Evolutionary conservation across 2,888 invertebrate genomes (phyloP), one percentile per base, ranked within the genome.

Genomic region (Busseola fusca): DNA sequence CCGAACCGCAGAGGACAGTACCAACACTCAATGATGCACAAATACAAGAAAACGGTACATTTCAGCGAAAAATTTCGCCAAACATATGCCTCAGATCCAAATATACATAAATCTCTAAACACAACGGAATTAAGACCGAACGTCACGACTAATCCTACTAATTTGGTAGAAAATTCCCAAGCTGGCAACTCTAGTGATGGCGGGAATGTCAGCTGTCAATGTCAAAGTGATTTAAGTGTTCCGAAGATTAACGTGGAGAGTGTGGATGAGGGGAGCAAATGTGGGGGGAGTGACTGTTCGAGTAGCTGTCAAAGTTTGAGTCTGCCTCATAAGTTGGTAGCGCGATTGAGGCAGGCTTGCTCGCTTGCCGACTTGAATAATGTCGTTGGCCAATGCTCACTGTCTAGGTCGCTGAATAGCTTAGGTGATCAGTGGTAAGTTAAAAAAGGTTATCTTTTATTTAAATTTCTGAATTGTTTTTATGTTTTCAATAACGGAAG

Each of bases 1-100:
- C 82, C 89, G 0, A 87, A 81, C 52, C 85, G 95, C 0, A 88
- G 89, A 71, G 93, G 93, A 0, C 93, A 93, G 77, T 94, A 95
- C 76, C 94, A 95, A 74, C 82, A 94, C 2, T 94, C 94, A 0
- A 87, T 93, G 84, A 92, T 94, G 91, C 93, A 87, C 67, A 90
- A 87, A 82, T 91, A 76, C 48, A 84, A 92, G 69, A 92, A 92
- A 85, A 78, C 85, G 0, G 91, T 91, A 0, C 91, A 92, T 67
- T 91, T 91, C 58, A 86, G 81, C 0, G 93, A 93, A 7, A 93
- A 91, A 86, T 90, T 87, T 52, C 83, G 87, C 12, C 91, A 88
- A 60, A 90, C 85, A 4, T 92, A 91, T 77, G 89, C 92, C 0
- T 95, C 95, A 0, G 95, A 95, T 40, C 93, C 94, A 0, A 94